Base-by-base conservation (phyloP, 2,797 vertebrate genomes). In the Calcarius lapponicus region DNA sequence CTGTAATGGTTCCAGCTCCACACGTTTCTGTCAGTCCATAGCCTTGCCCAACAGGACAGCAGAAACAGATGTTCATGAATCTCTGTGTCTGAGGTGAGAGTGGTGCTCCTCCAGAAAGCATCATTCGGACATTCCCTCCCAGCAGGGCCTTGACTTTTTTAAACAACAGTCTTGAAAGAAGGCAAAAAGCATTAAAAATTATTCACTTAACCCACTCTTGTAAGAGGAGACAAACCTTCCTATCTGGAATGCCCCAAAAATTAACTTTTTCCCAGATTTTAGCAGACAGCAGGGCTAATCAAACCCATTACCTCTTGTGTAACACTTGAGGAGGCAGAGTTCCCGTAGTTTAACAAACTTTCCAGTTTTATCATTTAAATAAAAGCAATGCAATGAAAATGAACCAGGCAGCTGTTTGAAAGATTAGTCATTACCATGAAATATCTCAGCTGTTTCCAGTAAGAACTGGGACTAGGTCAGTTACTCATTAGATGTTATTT, bases 61-160 rank as follows among this genome's bases (percentile, higher is more conserved):
- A 99, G 97, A 99, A 99, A 71, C 99, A 99, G 71, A 99, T 98
- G 75, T 99, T 99, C 99, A 99, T 99, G 94, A 99, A 99, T 56
- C 99, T 98, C 73, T 99, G 99, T 13, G 99, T 99, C 10, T 98
- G 98, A 1, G 99, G 93, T 0, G 99, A 99, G 51, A 99, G 98
- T 0, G 99, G 99, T 0, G 99, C 99, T n/a, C 99, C 99, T 36
- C 99, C 99, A 4, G 98, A 99, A 78, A 99, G 92, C 98, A 99
- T 99, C 99, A 99, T 99, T 11, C 99, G 98, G 80, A 99, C 96
- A 6, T 98, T 98, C 17, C 99, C 99, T 45, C 99, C 99, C 75
- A 99, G 97, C 36, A 99, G 97, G 10, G 98, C 98, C 94, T 99
- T 99, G 29, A 99, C 99, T 94, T 99, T 99, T 88, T 98, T 98